phyloP scores from a whole-genome alignment of 2,797 vertebrate genomes.

The Brotula barbata region DNA sequence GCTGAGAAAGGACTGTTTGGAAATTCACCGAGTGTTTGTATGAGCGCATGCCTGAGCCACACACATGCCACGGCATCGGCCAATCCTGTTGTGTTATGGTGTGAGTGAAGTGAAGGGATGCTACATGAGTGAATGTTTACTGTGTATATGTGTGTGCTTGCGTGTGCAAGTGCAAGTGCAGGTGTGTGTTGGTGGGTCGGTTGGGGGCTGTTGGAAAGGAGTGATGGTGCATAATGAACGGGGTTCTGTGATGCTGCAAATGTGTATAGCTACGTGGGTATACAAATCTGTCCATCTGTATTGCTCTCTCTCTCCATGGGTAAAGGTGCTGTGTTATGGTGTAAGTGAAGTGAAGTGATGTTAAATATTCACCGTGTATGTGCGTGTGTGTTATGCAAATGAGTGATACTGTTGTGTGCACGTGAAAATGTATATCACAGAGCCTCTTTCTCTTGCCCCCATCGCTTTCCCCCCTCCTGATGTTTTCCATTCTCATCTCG shows the following conservation, averaged over 20 bases:
- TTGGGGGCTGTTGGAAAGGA: too few relatives aligned
- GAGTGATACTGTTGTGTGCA: too few relatives aligned
- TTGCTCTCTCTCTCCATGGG: too few relatives aligned
- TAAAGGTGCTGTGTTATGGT: too few relatives aligned
- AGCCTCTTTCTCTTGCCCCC: constrained; percentile 17
- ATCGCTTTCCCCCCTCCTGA: constrained; percentile 45
- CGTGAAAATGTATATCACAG: constrained; percentile 49
- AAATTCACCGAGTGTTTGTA: constrained; percentile 24
- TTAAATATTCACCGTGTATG: too few relatives aligned
- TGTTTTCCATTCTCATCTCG: constrained; percentile 37
- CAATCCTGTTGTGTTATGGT: constrained; percentile 9
- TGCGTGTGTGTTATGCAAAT: background rate
- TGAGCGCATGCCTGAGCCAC: constrained; percentile 3
- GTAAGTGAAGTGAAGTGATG: too few relatives aligned
- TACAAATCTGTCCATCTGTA: too few relatives aligned
- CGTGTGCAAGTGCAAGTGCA: too few relatives aligned
- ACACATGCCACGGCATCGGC: constrained; percentile 44
- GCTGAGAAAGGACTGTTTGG: constrained; percentile 38
- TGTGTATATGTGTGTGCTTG: constrained; percentile 9
- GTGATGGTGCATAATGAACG: too few relatives aligned
- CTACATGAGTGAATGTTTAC: background rate
- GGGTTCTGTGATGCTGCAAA: too few relatives aligned
- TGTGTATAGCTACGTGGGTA: too few relatives aligned
- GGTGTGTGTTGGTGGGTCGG: too few relatives aligned
- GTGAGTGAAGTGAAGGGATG: background rate